A percentile compares a stretch with the other conserved stretches of the same genome.
Conservation (phyloP, 2,888 invertebrate species). For the Empis livida region DNA sequence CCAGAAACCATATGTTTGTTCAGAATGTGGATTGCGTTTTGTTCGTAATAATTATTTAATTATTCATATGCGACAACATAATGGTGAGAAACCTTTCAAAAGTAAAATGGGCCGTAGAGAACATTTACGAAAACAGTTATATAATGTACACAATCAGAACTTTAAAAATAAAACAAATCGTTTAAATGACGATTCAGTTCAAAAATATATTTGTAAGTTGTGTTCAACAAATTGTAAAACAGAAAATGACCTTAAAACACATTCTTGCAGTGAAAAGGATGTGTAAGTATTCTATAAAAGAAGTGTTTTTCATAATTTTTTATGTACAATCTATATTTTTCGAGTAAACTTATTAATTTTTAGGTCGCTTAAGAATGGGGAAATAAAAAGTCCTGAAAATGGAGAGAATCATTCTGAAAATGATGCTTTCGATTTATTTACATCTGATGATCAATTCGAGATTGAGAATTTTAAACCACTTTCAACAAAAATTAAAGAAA, state of each 20-base stretch:
- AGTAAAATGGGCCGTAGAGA: slow-evolving; percentile 36
- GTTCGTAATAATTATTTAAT: slow-evolving; percentile 37
- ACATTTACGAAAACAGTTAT: slow-evolving; percentile 38
- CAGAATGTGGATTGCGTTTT: slow-evolving; percentile 45
- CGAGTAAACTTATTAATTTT: too few species aligned
- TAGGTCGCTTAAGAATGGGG: too few species aligned
- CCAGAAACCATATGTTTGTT: slow-evolving; percentile 44
- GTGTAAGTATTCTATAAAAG: too few species aligned
- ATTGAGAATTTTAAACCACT: slow-evolving; percentile 19
- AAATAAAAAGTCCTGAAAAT: too few species aligned
- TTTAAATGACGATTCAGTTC: neutral
- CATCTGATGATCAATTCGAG: slow-evolving; percentile 12
- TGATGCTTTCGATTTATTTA: neutral
- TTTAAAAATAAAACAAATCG: neutral
- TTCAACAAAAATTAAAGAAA: slow-evolving; percentile 6
- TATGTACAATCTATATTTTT: too few species aligned
- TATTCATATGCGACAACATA: slow-evolving; percentile 12
- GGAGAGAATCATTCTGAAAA: neutral
- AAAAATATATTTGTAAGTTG: neutral
- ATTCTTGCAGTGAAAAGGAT: neutral
- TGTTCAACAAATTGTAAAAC: neutral
- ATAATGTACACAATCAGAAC: slow-evolving; percentile 29
- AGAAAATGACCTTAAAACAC: neutral
- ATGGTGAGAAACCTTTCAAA: slow-evolving; percentile 34
- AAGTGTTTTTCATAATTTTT: too few species aligned